These are phyloP conservation scores for Portunus trituberculatus DNA, from an alignment of 1,140 invertebrate genomes.

Conservation along the genomic window DNA sequence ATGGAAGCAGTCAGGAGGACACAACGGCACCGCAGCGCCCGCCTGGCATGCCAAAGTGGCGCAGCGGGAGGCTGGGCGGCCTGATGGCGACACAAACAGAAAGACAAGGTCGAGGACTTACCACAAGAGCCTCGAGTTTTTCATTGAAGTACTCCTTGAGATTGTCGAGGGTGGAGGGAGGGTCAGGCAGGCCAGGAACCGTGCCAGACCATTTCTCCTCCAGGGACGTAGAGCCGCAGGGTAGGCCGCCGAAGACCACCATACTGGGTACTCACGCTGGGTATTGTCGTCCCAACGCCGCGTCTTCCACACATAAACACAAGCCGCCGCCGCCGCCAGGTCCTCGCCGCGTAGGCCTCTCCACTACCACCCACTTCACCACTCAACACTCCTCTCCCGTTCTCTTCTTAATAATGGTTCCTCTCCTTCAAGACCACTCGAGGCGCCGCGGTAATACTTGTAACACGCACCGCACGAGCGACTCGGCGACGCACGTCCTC, in stretches of 20 bases:
- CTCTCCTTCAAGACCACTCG: neutral
- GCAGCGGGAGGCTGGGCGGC: neutral
- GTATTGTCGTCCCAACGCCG: too few species aligned
- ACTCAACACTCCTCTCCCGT: slow-evolving; percentile 7
- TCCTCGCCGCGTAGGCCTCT: neutral
- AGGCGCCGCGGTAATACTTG: neutral
- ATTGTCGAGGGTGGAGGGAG: slow-evolving; percentile 59
- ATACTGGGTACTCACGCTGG: neutral
- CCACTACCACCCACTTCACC: slow-evolving; percentile 5
- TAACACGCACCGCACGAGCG: neutral
- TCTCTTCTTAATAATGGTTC: neutral
- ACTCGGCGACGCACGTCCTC: neutral
- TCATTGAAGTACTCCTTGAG: slow-evolving; percentile 58
- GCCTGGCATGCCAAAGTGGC: neutral
- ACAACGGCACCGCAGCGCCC: neutral
- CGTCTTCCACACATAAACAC: too few species aligned
- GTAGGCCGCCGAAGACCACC: slow-evolving; percentile 40
- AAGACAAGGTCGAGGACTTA: slow-evolving; percentile 30
- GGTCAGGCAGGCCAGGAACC: slow-evolving; percentile 67
- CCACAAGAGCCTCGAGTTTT: slow-evolving; percentile 57
- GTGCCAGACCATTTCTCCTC: slow-evolving; percentile 70
- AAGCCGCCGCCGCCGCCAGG: neutral
- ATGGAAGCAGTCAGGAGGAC: too few species aligned
- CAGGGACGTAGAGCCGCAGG: slow-evolving; percentile 63
- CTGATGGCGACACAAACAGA: neutral